These are phyloP conservation scores for Latrodectus elegans DNA, from an alignment of 2,888 invertebrate species.

Conservation along the genomic window DNA sequence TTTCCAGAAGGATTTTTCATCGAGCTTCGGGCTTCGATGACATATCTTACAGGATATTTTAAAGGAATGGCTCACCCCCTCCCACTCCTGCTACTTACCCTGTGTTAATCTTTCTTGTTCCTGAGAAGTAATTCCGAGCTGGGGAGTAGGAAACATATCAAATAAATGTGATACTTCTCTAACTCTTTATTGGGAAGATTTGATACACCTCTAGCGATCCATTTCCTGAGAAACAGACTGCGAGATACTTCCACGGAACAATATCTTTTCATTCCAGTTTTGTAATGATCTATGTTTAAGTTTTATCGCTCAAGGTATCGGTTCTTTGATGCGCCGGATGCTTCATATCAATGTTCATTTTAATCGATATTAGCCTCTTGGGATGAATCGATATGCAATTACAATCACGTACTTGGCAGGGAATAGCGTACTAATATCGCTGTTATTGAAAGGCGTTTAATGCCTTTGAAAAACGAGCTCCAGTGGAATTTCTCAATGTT, in stretches of 20 bases:
- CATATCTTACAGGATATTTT: not conserved
- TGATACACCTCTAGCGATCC: not conserved
- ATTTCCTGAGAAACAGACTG: not conserved
- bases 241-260: conserved; percentile 24
- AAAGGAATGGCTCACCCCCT: not conserved
- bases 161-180: not conserved
- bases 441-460: not conserved
- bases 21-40: no score
- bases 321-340: not conserved
- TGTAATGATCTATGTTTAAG: conserved; percentile 28
- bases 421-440: conserved; percentile 2
- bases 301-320: not conserved
- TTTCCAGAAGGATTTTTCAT: no score
- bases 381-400: conserved; percentile 48
- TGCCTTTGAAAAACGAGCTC: not conserved
- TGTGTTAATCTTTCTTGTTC: not conserved
- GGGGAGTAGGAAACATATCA: not conserved
- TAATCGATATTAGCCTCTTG: not conserved
- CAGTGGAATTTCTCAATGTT: no score
- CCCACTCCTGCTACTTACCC: not conserved
- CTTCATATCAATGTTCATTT: not conserved
- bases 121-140: not conserved
- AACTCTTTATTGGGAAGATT: not conserved
- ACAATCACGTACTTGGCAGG: conserved; percentile 42
- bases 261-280: conserved; percentile 15